These are phyloP conservation scores for Hirtodrosophila cameraria DNA, from an alignment of 2,888 invertebrate genomes.

Conservation along the genomic window DNA sequence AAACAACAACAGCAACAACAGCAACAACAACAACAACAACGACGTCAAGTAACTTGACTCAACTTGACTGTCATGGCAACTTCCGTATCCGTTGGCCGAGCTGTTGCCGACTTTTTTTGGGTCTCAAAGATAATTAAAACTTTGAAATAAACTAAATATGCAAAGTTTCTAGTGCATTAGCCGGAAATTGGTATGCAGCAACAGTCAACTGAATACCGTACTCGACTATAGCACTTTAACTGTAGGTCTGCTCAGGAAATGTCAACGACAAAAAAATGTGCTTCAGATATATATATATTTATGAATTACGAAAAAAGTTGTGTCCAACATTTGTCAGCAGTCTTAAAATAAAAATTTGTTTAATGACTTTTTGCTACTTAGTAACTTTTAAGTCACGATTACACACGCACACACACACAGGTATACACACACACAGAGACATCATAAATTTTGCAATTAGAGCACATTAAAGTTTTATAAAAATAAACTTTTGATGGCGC, in stretches of 20 bases:
- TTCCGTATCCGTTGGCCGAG: conserved; percentile 51
- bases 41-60: conserved; percentile 27
- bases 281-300: neutral
- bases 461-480: conserved; percentile 67
- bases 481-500: conserved; percentile 49
- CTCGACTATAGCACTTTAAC: conserved; percentile 1
- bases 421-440: neutral
- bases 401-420: conserved; percentile 2
- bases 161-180: conserved; percentile 74
- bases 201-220: conserved; percentile 13
- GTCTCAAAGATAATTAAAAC: conserved; percentile 76
- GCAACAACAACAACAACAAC: conserved; percentile 11
- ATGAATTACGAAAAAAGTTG: conserved; percentile 4
- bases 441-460: conserved; percentile 61
- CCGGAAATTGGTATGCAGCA: conserved; percentile 49
- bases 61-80: conserved; percentile 61
- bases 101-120: conserved; percentile 34
- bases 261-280: neutral
- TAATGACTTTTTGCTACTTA: conserved; percentile 30
- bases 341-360: conserved; percentile 16
- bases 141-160: conserved; percentile 71
- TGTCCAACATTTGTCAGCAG: conserved; percentile 26
- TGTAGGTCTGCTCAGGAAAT: neutral
- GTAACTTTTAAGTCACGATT: conserved; percentile 23
- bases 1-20: conserved; percentile 13